phyloP scores from a whole-genome alignment of 2,797 vertebrate genomes.

The Dipus sagitta region DNA sequence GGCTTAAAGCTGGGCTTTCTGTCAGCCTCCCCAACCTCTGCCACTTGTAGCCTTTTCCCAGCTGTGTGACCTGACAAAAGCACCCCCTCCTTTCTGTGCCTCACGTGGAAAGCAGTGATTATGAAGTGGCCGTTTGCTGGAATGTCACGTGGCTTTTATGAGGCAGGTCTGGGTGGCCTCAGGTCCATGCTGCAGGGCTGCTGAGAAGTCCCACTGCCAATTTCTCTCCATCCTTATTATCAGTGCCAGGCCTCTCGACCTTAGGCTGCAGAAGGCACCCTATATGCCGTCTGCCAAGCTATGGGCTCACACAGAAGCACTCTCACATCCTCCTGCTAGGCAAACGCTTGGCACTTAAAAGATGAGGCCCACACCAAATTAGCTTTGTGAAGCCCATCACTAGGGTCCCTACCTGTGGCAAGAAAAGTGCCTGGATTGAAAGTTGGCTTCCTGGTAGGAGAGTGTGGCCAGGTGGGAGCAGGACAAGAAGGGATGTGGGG shows the following conservation, averaged over 20 bases:
- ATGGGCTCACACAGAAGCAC: not conserved
- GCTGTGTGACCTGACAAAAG: not conserved
- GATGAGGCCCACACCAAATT: not conserved
- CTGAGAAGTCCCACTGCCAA: not conserved
- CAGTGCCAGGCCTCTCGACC: not conserved
- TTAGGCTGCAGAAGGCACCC: not conserved
- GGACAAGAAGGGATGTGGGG: not conserved
- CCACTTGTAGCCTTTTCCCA: not conserved
- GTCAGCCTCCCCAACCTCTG: not conserved
- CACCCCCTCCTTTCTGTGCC: not conserved
- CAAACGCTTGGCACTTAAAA: not conserved
- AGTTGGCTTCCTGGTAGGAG: not conserved
- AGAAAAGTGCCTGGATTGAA: not conserved
- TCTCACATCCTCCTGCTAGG: not conserved
- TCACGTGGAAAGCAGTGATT: not conserved
- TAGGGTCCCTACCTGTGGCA: not conserved
- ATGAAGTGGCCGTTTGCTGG: not conserved
- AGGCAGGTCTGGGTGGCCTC: not conserved
- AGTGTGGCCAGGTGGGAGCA: fast-evolving
- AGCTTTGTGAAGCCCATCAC: not conserved
- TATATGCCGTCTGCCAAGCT: not conserved
- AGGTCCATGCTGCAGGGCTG: not conserved
- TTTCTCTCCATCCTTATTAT: not conserved
- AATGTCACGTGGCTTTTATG: not conserved
- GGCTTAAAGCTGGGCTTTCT: not conserved